These are phyloP conservation scores for Bergia puertoricense DNA, from an alignment of 92 coral and sea anemone species.

Conservation along the genomic window DNA sequence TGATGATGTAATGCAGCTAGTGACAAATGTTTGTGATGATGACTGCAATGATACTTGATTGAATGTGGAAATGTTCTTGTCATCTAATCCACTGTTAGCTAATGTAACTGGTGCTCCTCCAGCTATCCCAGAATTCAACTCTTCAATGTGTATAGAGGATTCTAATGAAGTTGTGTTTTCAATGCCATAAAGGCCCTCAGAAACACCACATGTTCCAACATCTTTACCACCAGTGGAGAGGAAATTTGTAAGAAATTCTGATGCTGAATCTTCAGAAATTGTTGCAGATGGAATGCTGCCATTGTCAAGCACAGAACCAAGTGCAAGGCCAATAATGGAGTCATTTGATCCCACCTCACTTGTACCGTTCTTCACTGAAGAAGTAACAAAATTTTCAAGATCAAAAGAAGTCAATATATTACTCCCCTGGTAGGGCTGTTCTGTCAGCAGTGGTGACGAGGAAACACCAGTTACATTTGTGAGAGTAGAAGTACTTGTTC, in stretches of 20 bases:
- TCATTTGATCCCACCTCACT: slow-evolving; percentile 25
- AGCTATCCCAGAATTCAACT: slow-evolving; percentile 71
- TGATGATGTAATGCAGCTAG: neutral
- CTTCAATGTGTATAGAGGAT: slow-evolving; percentile 63
- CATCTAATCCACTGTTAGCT: slow-evolving; percentile 53
- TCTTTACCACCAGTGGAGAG: slow-evolving; percentile 28
- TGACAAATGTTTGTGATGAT: slow-evolving; percentile 14
- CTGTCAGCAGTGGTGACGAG: neutral
- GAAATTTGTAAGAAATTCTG: slow-evolving; percentile 65
- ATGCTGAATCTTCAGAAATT: slow-evolving; percentile 69
- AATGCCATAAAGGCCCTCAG: slow-evolving; percentile 25
- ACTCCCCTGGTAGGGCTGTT: slow-evolving; percentile 9
- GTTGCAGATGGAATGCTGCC: slow-evolving; percentile 50
- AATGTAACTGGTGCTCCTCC: slow-evolving; percentile 54
- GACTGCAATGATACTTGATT: slow-evolving; percentile 14
- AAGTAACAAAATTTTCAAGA: slow-evolving; percentile 21
- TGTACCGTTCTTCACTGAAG: slow-evolving; percentile 17
- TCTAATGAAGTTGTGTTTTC: slow-evolving; percentile 23
- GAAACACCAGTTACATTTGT: neutral
- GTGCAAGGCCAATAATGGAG: slow-evolving; percentile 70
- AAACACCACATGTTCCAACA: neutral
- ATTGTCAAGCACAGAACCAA: slow-evolving; percentile 57
- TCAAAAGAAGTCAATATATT: slow-evolving; percentile 25
- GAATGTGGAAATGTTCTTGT: slow-evolving; percentile 15
- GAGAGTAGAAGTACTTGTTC: neutral